Evolutionary conservation across 2,797 vertebrate genomes (phyloP).

Genomic region (Fistularia commersonii): DNA sequence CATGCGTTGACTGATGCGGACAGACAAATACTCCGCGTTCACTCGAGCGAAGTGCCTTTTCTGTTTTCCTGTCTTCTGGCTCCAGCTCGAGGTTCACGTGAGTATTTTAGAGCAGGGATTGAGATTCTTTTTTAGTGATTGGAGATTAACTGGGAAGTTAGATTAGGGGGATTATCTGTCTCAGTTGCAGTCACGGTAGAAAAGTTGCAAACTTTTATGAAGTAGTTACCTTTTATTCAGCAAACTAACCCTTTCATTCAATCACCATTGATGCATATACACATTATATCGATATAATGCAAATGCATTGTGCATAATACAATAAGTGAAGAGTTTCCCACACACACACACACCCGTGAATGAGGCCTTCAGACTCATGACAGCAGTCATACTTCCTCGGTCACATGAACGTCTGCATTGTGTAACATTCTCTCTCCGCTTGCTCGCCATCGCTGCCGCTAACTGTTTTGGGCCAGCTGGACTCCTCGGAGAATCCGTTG

Average conservation of each 20-base stretch:
- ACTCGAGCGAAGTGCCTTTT: conserved; percentile 29
- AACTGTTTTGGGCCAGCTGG: conserved; percentile 34
- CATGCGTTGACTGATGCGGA: conserved; percentile 47
- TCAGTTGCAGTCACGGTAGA: background rate
- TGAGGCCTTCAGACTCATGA: conserved; percentile 32
- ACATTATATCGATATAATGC: no score
- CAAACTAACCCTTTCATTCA: no score
- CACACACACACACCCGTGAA: no score
- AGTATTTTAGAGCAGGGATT: conserved; percentile 17
- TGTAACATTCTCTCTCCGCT: conserved; percentile 39
- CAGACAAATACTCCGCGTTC: conserved; percentile 30
- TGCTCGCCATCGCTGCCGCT: conserved; percentile 9
- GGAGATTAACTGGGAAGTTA: conserved; percentile 26
- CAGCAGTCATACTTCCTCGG: conserved; percentile 19
- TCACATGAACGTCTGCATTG: conserved; percentile 63
- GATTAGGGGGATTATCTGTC: conserved; percentile 8
- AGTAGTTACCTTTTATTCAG: no score
- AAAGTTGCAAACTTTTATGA: no score
- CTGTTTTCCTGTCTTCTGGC: conserved; percentile 7
- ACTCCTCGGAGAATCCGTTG: background rate
- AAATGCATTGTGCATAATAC: no score
- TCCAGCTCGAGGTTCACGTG: conserved; percentile 13
- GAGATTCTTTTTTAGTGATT: conserved; percentile 11
- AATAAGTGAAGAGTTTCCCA: no score
- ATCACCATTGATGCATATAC: no score